Conservation (phyloP, 2,888 invertebrate species). For the Pseudococcus viburni region DNA sequence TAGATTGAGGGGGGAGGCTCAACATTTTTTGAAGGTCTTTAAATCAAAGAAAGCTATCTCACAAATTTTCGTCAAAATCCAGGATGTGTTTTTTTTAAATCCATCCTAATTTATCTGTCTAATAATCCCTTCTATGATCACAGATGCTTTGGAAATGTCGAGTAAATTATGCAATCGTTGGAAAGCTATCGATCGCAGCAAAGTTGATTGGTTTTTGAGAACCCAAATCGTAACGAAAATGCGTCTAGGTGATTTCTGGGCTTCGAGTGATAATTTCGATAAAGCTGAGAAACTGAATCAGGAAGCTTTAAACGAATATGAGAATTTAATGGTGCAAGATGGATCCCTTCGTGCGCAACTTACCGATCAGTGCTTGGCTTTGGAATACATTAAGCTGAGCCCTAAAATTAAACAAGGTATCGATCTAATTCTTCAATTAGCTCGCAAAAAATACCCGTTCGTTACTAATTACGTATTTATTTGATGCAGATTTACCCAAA, state of each 20-base stretch:
- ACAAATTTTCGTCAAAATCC: no score
- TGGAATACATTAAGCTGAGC: neutral
- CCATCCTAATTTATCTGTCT: no score
- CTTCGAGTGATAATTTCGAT: constrained; percentile 3
- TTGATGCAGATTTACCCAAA: neutral
- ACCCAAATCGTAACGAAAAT: neutral
- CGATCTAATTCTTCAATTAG: neutral
- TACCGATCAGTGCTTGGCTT: neutral
- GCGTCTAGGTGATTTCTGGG: constrained; percentile 18
- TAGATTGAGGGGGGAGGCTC: no score
- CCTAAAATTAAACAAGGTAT: neutral
- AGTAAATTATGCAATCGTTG: neutral
- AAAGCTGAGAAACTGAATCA: neutral
- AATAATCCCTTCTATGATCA: neutral
- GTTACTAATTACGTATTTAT: neutral
- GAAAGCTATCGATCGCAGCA: neutral
- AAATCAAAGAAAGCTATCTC: no score
- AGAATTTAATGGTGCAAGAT: neutral
- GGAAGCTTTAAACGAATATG: neutral
- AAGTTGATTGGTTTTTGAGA: neutral
- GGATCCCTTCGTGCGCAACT: neutral
- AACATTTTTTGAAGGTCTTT: no score
- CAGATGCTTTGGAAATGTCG: neutral
- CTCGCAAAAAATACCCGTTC: neutral
- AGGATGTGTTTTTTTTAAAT: no score